A percentile compares a stretch with the other conserved stretches of the same genome.
Evolutionary conservation across 2,888 invertebrate genomes (phyloP).

Genomic region (Tipula confusa): DNA sequence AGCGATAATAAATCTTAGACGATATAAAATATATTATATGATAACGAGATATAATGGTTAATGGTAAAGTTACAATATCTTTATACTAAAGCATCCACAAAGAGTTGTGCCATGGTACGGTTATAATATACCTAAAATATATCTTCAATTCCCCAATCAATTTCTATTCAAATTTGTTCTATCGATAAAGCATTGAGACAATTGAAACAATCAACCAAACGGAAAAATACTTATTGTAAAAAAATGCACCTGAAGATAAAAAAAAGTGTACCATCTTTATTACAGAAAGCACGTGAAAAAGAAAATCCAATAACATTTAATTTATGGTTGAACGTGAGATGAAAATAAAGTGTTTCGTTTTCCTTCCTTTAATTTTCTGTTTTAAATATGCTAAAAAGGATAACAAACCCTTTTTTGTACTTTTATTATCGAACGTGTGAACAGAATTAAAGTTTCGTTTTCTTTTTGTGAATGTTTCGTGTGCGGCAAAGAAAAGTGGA

Average conservation of each 20-base stretch:
- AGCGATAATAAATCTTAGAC: neutral
- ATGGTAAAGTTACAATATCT: neutral
- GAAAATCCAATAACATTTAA: conserved; percentile 20
- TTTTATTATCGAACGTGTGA: conserved; percentile 16
- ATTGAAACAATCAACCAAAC: conserved; percentile 25
- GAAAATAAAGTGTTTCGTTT: conserved; percentile 12
- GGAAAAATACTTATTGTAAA: neutral
- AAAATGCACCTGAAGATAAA: neutral
- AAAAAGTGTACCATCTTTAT: no score
- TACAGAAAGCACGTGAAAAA: neutral
- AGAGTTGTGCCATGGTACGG: neutral
- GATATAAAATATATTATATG: neutral
- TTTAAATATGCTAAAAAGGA: conserved; percentile 25
- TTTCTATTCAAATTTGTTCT: conserved; percentile 15
- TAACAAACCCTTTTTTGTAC: conserved; percentile 15
- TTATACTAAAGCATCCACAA: neutral
- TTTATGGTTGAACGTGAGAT: conserved; percentile 25
- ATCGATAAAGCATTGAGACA: conserved; percentile 7
- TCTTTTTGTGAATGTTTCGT: neutral
- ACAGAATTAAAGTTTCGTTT: conserved; percentile 8
- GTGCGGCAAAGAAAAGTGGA: conserved; percentile 10
- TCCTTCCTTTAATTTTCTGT: conserved; percentile 12
- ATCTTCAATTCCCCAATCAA: neutral
- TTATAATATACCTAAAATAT: neutral
- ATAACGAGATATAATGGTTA: conserved; percentile 12